phyloP scores from a whole-genome alignment of 2,797 vertebrate species.

The Lagothrix lagotricha region DNA sequence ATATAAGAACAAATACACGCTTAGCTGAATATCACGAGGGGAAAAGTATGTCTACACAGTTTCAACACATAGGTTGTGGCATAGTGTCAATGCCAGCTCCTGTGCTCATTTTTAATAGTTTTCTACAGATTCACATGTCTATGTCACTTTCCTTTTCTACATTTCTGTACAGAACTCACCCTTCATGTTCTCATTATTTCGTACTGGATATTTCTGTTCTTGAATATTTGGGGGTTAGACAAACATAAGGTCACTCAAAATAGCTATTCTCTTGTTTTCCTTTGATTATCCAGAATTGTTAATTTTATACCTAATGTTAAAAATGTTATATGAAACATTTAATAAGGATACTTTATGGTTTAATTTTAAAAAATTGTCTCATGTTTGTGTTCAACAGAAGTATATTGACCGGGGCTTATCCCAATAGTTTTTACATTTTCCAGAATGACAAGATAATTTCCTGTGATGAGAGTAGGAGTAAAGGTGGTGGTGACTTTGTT shows the following conservation, averaged over 20 bases:
- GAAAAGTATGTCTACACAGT: background rate
- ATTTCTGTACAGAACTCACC: background rate
- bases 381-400: background rate
- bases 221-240: background rate
- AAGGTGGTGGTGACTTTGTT: background rate
- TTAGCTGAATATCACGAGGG: background rate
- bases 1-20: background rate
- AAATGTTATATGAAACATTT: background rate
- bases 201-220: background rate
- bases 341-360: background rate
- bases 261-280: background rate
- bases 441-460: background rate
- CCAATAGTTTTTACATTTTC: background rate
- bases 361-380: background rate
- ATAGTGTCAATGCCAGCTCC: rapidly evolving
- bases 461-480: background rate
- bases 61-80: background rate
- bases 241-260: background rate
- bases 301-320: background rate
- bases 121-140: background rate
- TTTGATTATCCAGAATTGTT: background rate
- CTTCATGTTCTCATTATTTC: background rate
- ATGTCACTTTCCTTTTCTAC: background rate
- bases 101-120: background rate
- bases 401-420: background rate